Conservation (phyloP, 2,888 invertebrate species). For the Drosophila prostipennis region DNA sequence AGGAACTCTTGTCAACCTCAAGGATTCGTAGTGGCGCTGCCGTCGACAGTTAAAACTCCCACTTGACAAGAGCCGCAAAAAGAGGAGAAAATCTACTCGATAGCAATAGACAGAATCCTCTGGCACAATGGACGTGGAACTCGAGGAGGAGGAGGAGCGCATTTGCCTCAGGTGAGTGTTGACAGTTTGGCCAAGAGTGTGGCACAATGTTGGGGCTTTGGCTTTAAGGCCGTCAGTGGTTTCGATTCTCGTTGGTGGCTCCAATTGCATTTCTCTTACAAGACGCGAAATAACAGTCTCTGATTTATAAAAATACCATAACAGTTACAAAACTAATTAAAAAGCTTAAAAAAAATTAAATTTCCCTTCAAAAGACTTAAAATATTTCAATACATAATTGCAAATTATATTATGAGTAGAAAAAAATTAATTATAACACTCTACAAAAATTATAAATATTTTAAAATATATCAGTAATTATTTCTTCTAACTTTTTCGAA, state of each 20-base stretch:
- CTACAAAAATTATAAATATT: no score
- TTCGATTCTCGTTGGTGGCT: conserved; percentile 9
- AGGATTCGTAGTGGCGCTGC: conserved; percentile 42
- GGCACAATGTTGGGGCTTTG: conserved; percentile 20
- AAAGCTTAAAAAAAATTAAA: no score
- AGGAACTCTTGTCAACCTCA: conserved; percentile 42
- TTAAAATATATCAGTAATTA: no score
- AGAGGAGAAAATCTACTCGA: conserved; percentile 4
- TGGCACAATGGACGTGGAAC: conserved; percentile 63
- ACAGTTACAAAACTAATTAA: no score
- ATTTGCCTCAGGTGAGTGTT: conserved; percentile 73
- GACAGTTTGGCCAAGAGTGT: conserved; percentile 30
- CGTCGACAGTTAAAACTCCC: conserved; percentile 47
- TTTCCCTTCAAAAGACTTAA: no score
- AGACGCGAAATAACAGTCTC: neutral
- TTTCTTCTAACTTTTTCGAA: no score
- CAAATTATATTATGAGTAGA: no score
- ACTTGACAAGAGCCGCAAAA: conserved; percentile 45
- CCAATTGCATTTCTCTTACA: neutral
- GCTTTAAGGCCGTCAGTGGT: conserved; percentile 20
- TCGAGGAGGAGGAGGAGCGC: conserved; percentile 72
- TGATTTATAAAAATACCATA: no score
- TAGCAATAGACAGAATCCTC: conserved; percentile 27
- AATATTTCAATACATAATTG: no score
- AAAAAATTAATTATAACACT: no score